phyloP scores from a whole-genome alignment of 2,113 vertebrate genomes.

The Strix uralensis region DNA sequence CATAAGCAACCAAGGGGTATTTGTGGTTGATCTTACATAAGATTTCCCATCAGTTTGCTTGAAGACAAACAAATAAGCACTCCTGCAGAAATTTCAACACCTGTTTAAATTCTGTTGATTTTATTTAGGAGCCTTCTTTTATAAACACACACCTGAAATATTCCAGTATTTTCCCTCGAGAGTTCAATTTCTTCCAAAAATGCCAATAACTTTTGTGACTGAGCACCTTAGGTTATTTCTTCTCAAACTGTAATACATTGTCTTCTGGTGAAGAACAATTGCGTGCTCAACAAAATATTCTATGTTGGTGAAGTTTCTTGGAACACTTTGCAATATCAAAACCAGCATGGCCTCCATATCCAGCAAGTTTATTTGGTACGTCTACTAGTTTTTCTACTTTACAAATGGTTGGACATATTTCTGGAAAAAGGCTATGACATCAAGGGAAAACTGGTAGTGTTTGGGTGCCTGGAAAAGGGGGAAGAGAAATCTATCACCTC shows the following conservation, averaged over 20 bases:
- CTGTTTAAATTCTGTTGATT: background rate
- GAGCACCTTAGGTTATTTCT: background rate
- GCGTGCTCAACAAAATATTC: background rate
- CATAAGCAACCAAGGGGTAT: background rate
- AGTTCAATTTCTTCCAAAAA: background rate
- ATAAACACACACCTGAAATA: background rate
- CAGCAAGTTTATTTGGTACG: background rate
- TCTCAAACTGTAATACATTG: rapidly evolving
- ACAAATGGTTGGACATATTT: background rate
- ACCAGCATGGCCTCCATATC: background rate
- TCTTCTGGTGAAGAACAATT: background rate
- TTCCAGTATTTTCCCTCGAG: background rate
- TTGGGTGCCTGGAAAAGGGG: background rate
- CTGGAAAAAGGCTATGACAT: background rate
- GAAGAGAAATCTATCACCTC: background rate
- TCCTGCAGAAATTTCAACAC: background rate
- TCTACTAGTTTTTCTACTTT: background rate
- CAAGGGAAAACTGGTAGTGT: background rate
- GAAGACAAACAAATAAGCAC: background rate
- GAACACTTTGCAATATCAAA: background rate
- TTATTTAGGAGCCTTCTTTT: background rate
- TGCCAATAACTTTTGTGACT: background rate
- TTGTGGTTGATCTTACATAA: background rate
- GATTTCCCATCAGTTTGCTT: background rate
- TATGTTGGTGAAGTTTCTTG: background rate